A percentile compares a stretch with the other conserved stretches of the same genome.
phyloP scores from a whole-genome alignment of 1,140 invertebrate species.

The Dendrolimus kikuchii region DNA sequence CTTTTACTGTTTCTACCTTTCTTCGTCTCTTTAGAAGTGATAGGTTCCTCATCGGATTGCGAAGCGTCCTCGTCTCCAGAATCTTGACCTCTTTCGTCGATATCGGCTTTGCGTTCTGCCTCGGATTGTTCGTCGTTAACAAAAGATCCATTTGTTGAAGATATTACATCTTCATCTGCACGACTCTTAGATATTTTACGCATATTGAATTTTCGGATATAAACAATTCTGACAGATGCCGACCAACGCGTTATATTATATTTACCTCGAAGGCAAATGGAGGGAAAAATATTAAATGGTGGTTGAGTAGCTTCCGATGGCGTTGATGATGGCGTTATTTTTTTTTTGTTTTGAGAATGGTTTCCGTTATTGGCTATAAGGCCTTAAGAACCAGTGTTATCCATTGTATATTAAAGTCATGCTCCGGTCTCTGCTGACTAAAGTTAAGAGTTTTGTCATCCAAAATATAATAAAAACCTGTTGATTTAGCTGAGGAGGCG shows the following conservation, averaged over 20 bases:
- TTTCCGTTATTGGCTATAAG: too few species aligned
- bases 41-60: slow-evolving; percentile 19
- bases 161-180: slow-evolving; percentile 56
- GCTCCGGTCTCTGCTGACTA: too few species aligned
- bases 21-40: slow-evolving; percentile 30
- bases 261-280: slow-evolving; percentile 25
- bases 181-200: slow-evolving; percentile 59
- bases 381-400: too few species aligned
- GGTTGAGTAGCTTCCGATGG: background rate
- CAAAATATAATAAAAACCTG: too few species aligned
- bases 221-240: slow-evolving; percentile 22
- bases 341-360: too few species aligned
- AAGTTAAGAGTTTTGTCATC: too few species aligned
- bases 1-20: slow-evolving; percentile 32
- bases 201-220: slow-evolving; percentile 38
- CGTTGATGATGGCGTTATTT: too few species aligned
- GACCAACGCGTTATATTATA: background rate
- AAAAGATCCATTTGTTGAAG: slow-evolving; percentile 57
- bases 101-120: slow-evolving; percentile 23
- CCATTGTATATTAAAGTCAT: too few species aligned
- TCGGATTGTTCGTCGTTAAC: slow-evolving; percentile 41
- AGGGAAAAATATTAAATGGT: slow-evolving; percentile 35
- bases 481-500: too few species aligned
- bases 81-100: slow-evolving; percentile 17
- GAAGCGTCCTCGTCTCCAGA: slow-evolving; percentile 11